These are phyloP conservation scores for Ephialtes manifestator DNA, from an alignment of 2,888 invertebrate species.

Conservation along the genomic window DNA sequence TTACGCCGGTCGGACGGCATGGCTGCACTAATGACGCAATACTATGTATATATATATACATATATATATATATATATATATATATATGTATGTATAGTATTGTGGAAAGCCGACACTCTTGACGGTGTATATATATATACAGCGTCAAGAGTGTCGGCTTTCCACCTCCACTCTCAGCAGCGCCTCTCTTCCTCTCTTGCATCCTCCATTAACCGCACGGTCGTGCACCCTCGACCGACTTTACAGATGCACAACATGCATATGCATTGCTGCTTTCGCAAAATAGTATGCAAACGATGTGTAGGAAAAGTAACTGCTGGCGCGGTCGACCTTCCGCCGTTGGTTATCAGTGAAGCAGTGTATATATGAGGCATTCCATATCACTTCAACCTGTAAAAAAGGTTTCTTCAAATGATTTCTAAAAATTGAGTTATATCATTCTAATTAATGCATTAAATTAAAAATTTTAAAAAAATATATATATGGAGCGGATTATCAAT, in stretches of 20 bases:
- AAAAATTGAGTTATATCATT: no score
- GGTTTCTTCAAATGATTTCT: no score
- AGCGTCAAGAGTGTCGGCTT: slow-evolving; percentile 35
- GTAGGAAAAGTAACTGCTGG: slow-evolving; percentile 75
- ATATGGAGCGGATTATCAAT: no score
- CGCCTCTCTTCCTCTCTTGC: slow-evolving; percentile 61
- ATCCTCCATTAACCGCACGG: slow-evolving; percentile 55
- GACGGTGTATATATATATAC: slow-evolving; percentile 41
- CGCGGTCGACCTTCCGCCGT: slow-evolving; percentile 26
- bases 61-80: slow-evolving; percentile 58
- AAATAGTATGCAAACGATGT: slow-evolving; percentile 79
- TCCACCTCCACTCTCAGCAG: slow-evolving; percentile 16
- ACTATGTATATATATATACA: slow-evolving; percentile 49
- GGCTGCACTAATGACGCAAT: slow-evolving; percentile 74
- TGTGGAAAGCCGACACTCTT: slow-evolving; percentile 39
- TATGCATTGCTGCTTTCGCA: slow-evolving; percentile 76
- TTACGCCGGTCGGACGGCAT: slow-evolving; percentile 9
- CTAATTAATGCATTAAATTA: no score
- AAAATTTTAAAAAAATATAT: no score
- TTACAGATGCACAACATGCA: slow-evolving; percentile 72
- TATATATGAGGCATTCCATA: neutral
- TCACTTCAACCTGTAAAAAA: no score
- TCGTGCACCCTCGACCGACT: slow-evolving; percentile 59
- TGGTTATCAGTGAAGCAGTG: slow-evolving; percentile 44
- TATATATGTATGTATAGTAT: neutral